Percentiles rank a stretch among this genome's conserved stretches.
Evolutionary conservation across 2,888 invertebrate species (phyloP).

Genomic region (Lasius platythorax): DNA sequence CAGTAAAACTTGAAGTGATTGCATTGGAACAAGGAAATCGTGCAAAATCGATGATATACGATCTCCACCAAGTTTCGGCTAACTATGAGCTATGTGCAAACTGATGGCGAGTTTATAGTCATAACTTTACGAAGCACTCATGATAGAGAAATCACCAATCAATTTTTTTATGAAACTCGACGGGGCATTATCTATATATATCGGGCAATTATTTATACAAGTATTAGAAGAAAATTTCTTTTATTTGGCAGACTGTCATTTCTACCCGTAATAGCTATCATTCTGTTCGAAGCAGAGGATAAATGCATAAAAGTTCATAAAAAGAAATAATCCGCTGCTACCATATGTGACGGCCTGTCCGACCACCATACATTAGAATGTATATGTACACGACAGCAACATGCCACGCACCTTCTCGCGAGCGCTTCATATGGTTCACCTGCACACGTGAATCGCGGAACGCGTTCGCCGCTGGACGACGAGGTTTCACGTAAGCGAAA

Average conservation of each 20-base stretch:
- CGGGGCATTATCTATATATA: neutral
- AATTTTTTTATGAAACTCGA: conserved; percentile 1
- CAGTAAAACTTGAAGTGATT: conserved; percentile 23
- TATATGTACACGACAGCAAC: no score
- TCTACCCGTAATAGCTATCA: neutral
- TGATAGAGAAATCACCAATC: neutral
- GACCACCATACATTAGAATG: no score
- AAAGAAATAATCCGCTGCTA: no score
- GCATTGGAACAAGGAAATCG: conserved; percentile 12
- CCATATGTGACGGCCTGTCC: no score
- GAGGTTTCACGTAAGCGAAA: no score
- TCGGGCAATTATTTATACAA: neutral
- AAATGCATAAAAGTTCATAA: no score
- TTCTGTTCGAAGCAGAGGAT: neutral
- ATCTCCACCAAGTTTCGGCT: neutral
- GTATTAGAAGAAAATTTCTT: neutral
- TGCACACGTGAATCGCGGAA: no score
- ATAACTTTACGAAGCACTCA: conserved; percentile 9
- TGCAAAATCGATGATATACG: conserved; percentile 33
- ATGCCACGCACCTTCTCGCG: no score
- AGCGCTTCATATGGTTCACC: no score
- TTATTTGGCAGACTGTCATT: neutral
- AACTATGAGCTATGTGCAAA: conserved; percentile 19
- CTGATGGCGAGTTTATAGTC: conserved; percentile 14
- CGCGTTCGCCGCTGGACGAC: no score